phyloP scores from a whole-genome alignment of 2,113 vertebrate species.

The Dinomys branickii region DNA sequence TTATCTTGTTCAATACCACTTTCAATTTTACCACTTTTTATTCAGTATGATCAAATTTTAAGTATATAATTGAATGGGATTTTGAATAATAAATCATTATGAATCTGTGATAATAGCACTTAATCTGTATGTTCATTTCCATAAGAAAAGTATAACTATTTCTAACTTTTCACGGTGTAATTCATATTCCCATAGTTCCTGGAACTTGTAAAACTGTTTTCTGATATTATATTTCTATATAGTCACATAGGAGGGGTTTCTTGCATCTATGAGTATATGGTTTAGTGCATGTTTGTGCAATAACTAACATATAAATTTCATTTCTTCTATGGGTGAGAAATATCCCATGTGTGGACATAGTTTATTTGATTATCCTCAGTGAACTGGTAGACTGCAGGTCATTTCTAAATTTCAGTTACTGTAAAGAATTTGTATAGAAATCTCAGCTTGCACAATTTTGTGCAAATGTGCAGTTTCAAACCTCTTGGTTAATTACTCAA shows the following conservation, averaged over 20 bases:
- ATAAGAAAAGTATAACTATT: neutral
- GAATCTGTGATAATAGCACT: no score
- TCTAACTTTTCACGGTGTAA: neutral
- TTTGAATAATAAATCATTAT: no score
- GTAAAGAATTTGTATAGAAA: neutral
- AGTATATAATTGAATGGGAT: no score
- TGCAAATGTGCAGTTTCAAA: neutral
- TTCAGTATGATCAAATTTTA: no score
- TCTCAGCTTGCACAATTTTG: neutral
- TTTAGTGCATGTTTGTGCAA: neutral
- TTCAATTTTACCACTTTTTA: no score
- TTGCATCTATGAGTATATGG: no score
- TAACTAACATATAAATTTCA: neutral
- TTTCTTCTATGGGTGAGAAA: neutral
- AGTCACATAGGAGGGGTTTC: no score
- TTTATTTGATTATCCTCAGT: neutral
- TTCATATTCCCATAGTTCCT: neutral
- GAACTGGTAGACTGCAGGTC: neutral
- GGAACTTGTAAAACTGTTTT: no score
- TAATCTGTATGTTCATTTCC: no score
- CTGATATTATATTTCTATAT: no score
- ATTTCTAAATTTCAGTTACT: neutral
- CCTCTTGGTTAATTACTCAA: neutral
- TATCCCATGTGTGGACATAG: no score
- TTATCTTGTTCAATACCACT: no score